Percentiles rank a stretch among this genome's conserved stretches.
phyloP scores from a whole-genome alignment of 2,888 invertebrate genomes.

The Sarcophaga rosellei region DNA sequence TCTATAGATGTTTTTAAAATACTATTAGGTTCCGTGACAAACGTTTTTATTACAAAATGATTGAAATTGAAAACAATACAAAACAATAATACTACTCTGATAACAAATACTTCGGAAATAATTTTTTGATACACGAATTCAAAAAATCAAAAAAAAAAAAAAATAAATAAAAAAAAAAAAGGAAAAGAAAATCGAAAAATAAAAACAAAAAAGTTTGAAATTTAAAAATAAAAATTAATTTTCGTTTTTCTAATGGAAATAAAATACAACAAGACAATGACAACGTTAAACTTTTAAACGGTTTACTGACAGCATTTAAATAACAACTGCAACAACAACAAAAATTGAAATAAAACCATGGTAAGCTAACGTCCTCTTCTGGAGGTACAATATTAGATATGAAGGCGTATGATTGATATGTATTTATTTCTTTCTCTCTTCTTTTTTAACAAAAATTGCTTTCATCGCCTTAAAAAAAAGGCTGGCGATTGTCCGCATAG shows the following conservation, averaged over 20 bases:
- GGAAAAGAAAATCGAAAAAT: too few species aligned
- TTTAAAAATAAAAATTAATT: too few species aligned
- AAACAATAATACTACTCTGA: slow-evolving; percentile 71
- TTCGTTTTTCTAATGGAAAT: not conserved
- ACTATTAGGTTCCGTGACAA: slow-evolving; percentile 59
- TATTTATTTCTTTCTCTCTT: not conserved
- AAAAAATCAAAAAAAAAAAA: slow-evolving; percentile 19
- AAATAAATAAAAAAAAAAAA: slow-evolving; percentile 23
- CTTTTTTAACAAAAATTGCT: not conserved
- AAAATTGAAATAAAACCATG: slow-evolving; percentile 19
- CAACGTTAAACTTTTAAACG: not conserved
- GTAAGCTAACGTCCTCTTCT: slow-evolving; percentile 28
- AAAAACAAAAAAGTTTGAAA: not conserved
- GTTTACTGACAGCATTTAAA: not conserved
- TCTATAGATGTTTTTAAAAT: slow-evolving; percentile 29
- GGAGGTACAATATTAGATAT: too few species aligned
- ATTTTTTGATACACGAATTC: slow-evolving; percentile 53
- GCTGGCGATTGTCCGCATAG: slow-evolving; percentile 73
- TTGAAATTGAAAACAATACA: slow-evolving; percentile 70
- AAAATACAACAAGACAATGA: slow-evolving; percentile 14
- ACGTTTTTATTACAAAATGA: slow-evolving; percentile 66
- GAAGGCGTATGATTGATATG: not conserved
- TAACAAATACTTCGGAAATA: slow-evolving; percentile 70
- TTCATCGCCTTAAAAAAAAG: slow-evolving; percentile 33
- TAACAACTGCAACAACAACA: not conserved